Evolutionary conservation across 2,888 invertebrate species (phyloP).

Genomic region (Balanococcus diminutus): DNA sequence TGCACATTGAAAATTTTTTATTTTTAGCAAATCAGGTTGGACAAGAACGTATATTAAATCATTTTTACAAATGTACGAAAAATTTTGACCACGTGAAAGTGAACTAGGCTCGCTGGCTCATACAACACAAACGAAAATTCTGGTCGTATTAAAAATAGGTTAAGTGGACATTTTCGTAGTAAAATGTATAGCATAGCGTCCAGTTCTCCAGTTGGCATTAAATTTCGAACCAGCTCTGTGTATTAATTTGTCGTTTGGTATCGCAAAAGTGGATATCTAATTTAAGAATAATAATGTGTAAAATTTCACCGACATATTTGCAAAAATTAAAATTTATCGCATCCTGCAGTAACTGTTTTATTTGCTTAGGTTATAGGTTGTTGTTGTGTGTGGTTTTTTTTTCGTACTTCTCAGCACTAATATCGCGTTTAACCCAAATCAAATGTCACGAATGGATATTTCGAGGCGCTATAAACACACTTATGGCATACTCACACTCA

Average conservation of each 20-base stretch:
- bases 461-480: conserved; percentile 18
- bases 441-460: conserved; percentile 8
- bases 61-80: not conserved
- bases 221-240: not conserved
- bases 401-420: no score
- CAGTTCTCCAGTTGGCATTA: not conserved
- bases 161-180: not conserved
- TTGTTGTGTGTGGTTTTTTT: not conserved
- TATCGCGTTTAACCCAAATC: conserved; percentile 9
- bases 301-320: conserved; percentile 27
- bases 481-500: not conserved
- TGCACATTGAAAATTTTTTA: not conserved
- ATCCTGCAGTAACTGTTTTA: not conserved
- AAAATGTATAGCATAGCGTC: not conserved
- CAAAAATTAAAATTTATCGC: conserved; percentile 21
- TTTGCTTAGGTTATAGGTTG: no score
- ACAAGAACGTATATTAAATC: not conserved
- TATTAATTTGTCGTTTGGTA: not conserved
- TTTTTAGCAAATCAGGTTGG: not conserved
- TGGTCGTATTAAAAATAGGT: not conserved
- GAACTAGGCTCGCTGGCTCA: not conserved
- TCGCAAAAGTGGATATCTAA: not conserved
- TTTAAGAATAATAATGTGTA: not conserved
- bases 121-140: not conserved
- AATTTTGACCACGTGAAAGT: not conserved